phyloP scores from a whole-genome alignment of 2,113 vertebrate genomes.

The Oryzias melastigma region DNA sequence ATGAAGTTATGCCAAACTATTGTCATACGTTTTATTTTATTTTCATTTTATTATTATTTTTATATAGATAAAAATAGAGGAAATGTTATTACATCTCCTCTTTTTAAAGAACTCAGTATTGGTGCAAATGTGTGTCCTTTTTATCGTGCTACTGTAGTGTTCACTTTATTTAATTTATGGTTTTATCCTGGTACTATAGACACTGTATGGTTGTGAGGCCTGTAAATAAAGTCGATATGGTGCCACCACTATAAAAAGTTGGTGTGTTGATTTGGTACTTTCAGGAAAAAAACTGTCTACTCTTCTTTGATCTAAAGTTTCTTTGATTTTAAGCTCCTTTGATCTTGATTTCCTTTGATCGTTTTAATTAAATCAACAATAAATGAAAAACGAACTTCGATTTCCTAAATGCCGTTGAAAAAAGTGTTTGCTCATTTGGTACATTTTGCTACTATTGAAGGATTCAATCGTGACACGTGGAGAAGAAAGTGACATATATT shows the following conservation, averaged over 20 bases:
- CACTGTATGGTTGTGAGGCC: constrained; percentile 51
- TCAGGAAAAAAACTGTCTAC: too few species aligned
- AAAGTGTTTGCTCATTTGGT: too few species aligned
- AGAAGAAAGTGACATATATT: too few species aligned
- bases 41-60: neutral
- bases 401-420: too few species aligned
- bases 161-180: constrained; percentile 64
- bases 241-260: constrained; percentile 48
- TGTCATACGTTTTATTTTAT: constrained; percentile 20
- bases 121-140: constrained; percentile 49
- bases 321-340: too few species aligned
- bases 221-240: constrained; percentile 65
- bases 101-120: constrained; percentile 23
- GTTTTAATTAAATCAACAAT: too few species aligned
- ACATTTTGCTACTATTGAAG: too few species aligned
- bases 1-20: constrained; percentile 59
- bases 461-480: too few species aligned
- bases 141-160: constrained; percentile 67
- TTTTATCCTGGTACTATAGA: constrained; percentile 65
- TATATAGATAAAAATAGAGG: constrained; percentile 15
- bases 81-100: constrained; percentile 11
- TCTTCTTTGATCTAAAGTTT: too few species aligned
- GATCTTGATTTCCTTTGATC: too few species aligned
- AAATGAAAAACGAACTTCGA: too few species aligned
- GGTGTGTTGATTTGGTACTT: constrained; percentile 15